Evolutionary conservation across 1,140 invertebrate genomes (phyloP).

Genomic region (Papilio dardanus): DNA sequence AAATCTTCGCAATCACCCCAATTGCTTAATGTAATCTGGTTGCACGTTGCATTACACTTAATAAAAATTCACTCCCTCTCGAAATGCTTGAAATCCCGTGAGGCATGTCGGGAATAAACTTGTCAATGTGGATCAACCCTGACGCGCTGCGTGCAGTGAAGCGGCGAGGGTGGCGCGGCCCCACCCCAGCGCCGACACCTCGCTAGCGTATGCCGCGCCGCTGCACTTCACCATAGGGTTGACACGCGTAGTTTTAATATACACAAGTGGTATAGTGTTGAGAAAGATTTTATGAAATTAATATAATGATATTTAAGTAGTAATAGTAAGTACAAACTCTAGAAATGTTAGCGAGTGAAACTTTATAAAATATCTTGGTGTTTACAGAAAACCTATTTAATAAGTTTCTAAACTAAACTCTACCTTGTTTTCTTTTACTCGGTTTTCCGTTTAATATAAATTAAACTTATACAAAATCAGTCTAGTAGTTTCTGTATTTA

Average conservation of each 20-base stretch:
- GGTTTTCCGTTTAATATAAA: too few relatives aligned
- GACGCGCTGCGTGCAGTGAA: constrained; percentile 54
- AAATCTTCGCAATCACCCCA: constrained; percentile 3
- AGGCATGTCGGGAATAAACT: constrained; percentile 29
- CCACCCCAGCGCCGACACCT: constrained; percentile 73
- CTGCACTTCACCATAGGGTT: constrained; percentile 67
- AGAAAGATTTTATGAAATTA: background rate
- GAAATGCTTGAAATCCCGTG: constrained; percentile 13
- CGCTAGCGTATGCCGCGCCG: constrained; percentile 64
- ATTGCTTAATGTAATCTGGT: constrained; percentile 21
- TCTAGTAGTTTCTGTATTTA: background rate
- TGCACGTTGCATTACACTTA: constrained; percentile 17
- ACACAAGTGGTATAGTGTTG: background rate
- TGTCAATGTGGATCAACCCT: constrained; percentile 35
- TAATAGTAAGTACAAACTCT: too few relatives aligned
- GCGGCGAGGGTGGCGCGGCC: constrained; percentile 49
- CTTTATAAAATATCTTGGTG: too few relatives aligned
- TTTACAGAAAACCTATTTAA: too few relatives aligned
- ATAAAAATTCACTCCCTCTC: constrained; percentile 26
- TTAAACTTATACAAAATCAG: too few relatives aligned
- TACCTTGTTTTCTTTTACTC: too few relatives aligned
- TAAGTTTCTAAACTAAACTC: too few relatives aligned
- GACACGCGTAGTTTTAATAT: constrained; percentile 33
- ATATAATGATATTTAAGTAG: background rate
- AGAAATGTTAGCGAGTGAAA: too few relatives aligned